Base-by-base conservation (phyloP, 2,888 invertebrate genomes). In the Quadriops clusia region DNA sequence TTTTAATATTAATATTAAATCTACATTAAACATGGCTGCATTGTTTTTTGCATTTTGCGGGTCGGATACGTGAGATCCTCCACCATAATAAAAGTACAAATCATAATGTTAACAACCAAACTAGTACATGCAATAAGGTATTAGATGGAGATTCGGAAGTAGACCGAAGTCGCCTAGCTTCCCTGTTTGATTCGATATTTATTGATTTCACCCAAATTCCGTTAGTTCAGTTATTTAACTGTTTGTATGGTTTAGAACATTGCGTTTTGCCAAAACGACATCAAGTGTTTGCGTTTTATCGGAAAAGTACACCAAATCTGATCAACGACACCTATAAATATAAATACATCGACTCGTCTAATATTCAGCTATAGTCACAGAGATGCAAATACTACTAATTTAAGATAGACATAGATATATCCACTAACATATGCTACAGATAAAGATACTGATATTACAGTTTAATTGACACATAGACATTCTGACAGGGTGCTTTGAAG, bases 181-280 rank as follows among this genome's bases (percentile, higher is more conserved):
- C n/a, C n/a, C n/a, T n/a, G n/a, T n/a, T n/a, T n/a, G n/a, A n/a
- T n/a, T n/a, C n/a, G n/a, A n/a, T n/a, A n/a, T n/a, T n/a, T n/a
- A n/a, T n/a, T n/a, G n/a, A n/a, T 49, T 60, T 61, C 62, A 63
- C 62, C 62, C 63, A 63, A 63, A 63, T 62, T 62, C 62, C 62
- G 56, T 51, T 15, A 28, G 17, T 24, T 26, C 13, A n/a, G 26
- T 28, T 11, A n/a, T n/a, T n/a, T n/a, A n/a, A n/a, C n/a, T n/a
- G n/a, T n/a, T n/a, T n/a, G n/a, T n/a, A n/a, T n/a, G n/a, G n/a
- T n/a, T 55, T 53, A 43, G 48, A 51, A 56, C 51, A 54, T 53
- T 54, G 56, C 59, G 58, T 57, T 54, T 56, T 58, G 58, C 58
- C 58, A 58, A 56, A 58, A 57, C 53, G 55, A 56, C 54, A 56